Base-by-base conservation (phyloP, 2,888 invertebrate species). In the Mythimna impura region DNA sequence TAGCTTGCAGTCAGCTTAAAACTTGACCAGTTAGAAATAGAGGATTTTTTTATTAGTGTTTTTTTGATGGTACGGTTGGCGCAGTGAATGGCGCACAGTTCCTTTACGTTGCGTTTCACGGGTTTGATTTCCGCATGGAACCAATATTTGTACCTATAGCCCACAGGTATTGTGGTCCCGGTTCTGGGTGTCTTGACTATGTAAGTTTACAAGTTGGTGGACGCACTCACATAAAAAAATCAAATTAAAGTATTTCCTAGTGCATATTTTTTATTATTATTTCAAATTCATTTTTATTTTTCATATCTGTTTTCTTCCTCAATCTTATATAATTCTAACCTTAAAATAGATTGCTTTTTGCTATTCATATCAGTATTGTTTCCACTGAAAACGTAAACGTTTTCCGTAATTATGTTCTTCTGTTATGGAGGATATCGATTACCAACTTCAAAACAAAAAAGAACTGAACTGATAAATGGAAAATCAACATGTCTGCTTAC, bases 401-500 rank as follows among this genome's bases (percentile, higher is more conserved):
- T 14, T 36, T n/a, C 40, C 6, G 12, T 22, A 14, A 40, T 40
- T 14, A 40, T 7, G 3, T 40, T 36, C 14, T 8, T 58, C 2
- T 10, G 12, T 14, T 12, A 36, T 22, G 17, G 14, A 6, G 14
- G 14, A 30, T 52, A 63, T 73, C 9, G 34, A 22, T 54, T 47
- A 74, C 65, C 47, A 52, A 36, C 12, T 36, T 54, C n/a, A 36
- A 47, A 5, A 66, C 20, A 40, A 81, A 73, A 47, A 71, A 62
- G 12, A 66, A 62, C 30, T 30, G 7, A 54, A 55, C 36, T 30
- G 67, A 64, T 57, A 70, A 57, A 69, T 57, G 17, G 0, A 62
- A 78, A 57, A 34, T n/a, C 14, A 60, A 60, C 36, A 55, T 1
- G 34, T 75, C 54, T 73, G 17, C 50, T 60, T 57, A 67, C 61